A percentile compares a stretch with the other conserved stretches of the same genome.
These are phyloP conservation scores for Brachylomia viminalis DNA, from an alignment of 2,888 invertebrate genomes.

Conservation along the genomic window DNA sequence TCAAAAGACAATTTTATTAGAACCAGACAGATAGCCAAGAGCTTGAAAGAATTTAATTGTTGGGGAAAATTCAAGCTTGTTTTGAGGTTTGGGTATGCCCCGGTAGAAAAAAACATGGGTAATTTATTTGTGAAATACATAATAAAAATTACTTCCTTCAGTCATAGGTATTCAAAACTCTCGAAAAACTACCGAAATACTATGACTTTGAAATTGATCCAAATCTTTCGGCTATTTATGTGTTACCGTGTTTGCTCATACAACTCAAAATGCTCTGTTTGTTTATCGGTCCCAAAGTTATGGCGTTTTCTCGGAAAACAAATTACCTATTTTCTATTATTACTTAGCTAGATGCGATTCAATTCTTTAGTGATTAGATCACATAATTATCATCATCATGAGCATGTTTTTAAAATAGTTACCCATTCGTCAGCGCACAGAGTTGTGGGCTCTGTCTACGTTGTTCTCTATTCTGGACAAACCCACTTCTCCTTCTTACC, in stretches of 20 bases:
- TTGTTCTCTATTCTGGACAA: no score
- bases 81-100: no score
- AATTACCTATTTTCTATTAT: conserved; percentile 17
- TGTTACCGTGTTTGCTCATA: conserved; percentile 48
- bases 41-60: no score
- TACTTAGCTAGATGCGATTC: background rate
- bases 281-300: conserved; percentile 35
- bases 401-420: no score
- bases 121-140: background rate
- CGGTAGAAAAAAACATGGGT: background rate
- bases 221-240: conserved; percentile 26
- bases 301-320: conserved; percentile 30
- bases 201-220: conserved; percentile 28
- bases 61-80: no score
- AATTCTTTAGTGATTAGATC: background rate
- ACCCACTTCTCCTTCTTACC: no score
- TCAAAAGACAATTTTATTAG: background rate
- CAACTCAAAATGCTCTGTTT: conserved; percentile 38
- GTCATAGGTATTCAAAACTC: background rate
- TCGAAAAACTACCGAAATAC: conserved; percentile 1
- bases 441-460: no score
- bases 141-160: background rate
- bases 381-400: no score
- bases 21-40: no score
- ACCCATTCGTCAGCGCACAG: no score